Evolutionary conservation across 2,888 invertebrate genomes (phyloP).

Genomic region (Epinotia ramella): DNA sequence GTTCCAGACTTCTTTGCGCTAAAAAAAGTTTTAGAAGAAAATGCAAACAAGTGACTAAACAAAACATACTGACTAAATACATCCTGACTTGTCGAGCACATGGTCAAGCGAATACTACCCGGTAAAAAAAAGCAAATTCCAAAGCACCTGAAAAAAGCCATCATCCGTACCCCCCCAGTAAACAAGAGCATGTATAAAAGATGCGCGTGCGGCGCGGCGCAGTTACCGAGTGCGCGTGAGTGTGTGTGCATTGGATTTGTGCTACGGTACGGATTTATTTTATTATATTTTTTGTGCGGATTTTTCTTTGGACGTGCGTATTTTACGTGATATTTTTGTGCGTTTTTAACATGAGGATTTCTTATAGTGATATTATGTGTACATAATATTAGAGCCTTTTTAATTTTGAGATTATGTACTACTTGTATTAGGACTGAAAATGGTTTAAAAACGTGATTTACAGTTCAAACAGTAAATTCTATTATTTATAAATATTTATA

Average conservation of each 20-base stretch:
- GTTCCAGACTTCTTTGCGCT: too few relatives aligned
- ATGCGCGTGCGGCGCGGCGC: conserved; percentile 31
- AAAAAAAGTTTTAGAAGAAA: too few relatives aligned
- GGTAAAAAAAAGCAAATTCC: neutral
- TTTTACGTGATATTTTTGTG: conserved; percentile 1
- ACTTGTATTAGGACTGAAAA: too few relatives aligned
- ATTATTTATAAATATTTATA: too few relatives aligned
- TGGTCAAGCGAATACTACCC: too few relatives aligned
- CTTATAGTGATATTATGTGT: neutral
- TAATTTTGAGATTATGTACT: too few relatives aligned
- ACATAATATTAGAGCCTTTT: neutral
- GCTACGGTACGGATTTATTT: conserved; percentile 32
- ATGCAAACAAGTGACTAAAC: too few relatives aligned
- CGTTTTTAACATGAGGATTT: neutral
- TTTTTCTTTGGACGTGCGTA: neutral
- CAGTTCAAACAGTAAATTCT: too few relatives aligned
- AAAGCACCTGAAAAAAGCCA: neutral
- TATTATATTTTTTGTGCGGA: conserved; percentile 8
- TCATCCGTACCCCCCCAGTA: conserved; percentile 29
- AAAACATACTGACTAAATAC: too few relatives aligned
- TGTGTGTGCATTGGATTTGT: conserved; percentile 36
- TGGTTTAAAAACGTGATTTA: too few relatives aligned
- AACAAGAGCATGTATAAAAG: conserved; percentile 43
- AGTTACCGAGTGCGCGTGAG: conserved; percentile 21
- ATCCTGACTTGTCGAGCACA: too few relatives aligned